Evolutionary conservation across 2,888 invertebrate genomes (phyloP), one percentile per base, ranked within the genome.

Genomic region (Drosophila trichaetosa): DNA sequence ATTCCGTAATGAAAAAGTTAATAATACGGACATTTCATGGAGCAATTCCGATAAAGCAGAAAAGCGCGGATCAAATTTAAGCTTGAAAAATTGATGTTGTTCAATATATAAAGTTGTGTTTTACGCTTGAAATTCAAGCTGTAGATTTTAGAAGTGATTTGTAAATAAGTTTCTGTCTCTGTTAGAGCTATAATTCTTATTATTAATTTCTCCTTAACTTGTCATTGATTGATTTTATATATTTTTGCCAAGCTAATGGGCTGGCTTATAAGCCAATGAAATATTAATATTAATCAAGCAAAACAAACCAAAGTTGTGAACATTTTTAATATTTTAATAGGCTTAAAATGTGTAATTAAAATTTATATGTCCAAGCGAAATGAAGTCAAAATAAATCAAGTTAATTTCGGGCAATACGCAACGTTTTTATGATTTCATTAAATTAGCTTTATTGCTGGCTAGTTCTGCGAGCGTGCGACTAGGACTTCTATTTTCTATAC

Each of bases 381-480:
- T 24, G 0, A 24, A 6, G 54, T 18, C n/a, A 42, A 38, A 31
- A 42, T 58, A 51, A 46, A 64, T 27, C 2, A 36, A 31, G 6
- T 65, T 48, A 59, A 62, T 60, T 76, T 31, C 7, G 40, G 24
- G 40, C 10, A n/a, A 63, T 65, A 62, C 74, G 70, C 62, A 76
- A 58, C 42, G 54, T 57, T 69, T 61, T 76, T 73, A 83, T 80
- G 70, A 65, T 76, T 70, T 76, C 61, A 73, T 69, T 79, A 76
- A 76, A 71, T 62, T 57, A 52, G 13, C 24, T 64, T 57, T 64
- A 38, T n/a, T 36, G 69, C 33, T 64, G 21, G 51, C 36, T 29
- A 31, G 31, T 51, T 56, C 16, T 2, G 13, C 13, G 13, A 8
- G 2, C n/a, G 56, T 54, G 54, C 49, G 38, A 11, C 52, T 49